A percentile compares a stretch with the other conserved stretches of the same genome.
These are phyloP conservation scores for Arenaria interpres DNA, from an alignment of 2,113 vertebrate species.

Conservation along the genomic window DNA sequence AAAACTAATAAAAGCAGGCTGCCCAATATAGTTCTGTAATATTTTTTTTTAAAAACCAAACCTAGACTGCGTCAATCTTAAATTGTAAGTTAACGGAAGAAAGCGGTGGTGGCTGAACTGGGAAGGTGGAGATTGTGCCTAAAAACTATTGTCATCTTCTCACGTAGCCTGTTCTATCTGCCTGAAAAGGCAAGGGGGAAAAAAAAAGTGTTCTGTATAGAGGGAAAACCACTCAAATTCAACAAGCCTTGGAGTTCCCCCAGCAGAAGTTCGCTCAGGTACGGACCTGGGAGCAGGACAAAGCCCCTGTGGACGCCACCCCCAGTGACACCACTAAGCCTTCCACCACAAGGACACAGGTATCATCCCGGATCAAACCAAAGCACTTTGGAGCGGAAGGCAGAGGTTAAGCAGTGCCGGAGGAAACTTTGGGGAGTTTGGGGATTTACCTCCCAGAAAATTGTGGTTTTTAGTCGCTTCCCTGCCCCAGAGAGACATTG, in stretches of 20 bases:
- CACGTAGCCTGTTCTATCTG: background rate
- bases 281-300: background rate
- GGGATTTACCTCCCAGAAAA: background rate
- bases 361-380: background rate
- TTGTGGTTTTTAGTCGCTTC: background rate
- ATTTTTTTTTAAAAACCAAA: background rate
- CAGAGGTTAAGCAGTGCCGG: background rate
- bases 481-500: background rate
- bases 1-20: background rate
- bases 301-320: rapidly evolving
- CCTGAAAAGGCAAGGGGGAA: background rate
- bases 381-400: background rate
- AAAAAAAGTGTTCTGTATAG: background rate
- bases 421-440: background rate
- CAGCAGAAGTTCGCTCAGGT: background rate
- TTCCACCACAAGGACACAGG: background rate
- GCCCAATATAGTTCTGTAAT: background rate
- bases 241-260: background rate
- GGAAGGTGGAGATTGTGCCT: background rate
- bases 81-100: background rate
- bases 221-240: background rate
- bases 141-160: background rate
- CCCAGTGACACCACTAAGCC: background rate
- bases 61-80: background rate
- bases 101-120: background rate